Percentiles rank a stretch among this genome's conserved stretches.
phyloP scores from a whole-genome alignment of 1,140 invertebrate species.

The Oncopeltus fasciatus region DNA sequence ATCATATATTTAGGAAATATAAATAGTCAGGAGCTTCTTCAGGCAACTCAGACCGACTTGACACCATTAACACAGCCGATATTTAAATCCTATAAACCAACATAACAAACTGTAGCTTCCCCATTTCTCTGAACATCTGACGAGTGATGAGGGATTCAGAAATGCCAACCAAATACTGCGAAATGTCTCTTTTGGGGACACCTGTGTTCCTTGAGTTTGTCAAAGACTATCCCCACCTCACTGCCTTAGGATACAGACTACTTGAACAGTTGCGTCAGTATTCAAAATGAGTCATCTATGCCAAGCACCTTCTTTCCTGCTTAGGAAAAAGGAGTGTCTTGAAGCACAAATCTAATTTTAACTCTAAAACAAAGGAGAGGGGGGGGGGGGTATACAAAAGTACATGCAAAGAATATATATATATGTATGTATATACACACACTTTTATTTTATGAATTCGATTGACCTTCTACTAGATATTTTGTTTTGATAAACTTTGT shows the following conservation, averaged over 20 bases:
- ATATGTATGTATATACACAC: too few relatives aligned
- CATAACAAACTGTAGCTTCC: background rate
- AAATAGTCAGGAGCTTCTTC: background rate
- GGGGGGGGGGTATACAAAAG: too few relatives aligned
- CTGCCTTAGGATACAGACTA: background rate
- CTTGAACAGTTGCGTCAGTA: background rate
- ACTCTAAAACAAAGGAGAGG: too few relatives aligned
- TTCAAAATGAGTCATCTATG: background rate
- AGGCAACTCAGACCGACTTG: background rate
- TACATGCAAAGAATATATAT: too few relatives aligned
- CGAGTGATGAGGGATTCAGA: constrained; percentile 3
- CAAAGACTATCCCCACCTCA: background rate
- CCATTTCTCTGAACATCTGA: background rate
- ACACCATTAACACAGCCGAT: background rate
- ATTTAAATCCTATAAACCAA: background rate
- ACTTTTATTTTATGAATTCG: too few relatives aligned
- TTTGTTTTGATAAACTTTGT: too few relatives aligned
- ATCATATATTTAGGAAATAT: background rate
- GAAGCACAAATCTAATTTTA: too few relatives aligned
- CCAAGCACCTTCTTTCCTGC: background rate
- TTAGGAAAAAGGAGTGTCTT: too few relatives aligned
- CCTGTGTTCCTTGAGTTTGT: background rate
- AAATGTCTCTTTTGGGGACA: background rate
- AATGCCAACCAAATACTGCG: background rate
- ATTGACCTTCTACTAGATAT: too few relatives aligned